Base-by-base conservation (phyloP, 2,113 vertebrate species). In the Coturnix japonica region DNA sequence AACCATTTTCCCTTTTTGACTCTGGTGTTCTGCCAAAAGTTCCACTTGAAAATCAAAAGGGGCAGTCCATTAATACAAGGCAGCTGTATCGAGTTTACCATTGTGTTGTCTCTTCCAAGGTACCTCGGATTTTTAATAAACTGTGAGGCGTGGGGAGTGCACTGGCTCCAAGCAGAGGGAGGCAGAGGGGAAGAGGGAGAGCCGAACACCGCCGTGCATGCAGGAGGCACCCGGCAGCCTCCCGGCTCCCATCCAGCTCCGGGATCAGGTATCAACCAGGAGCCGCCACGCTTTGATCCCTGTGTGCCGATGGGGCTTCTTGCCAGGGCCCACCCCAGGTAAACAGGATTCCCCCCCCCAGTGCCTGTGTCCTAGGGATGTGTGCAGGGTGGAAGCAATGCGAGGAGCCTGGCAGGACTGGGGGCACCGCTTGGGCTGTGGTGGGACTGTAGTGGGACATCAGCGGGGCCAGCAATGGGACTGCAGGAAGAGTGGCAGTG, bases 41-140 rank as follows among this genome's bases (percentile, higher is more conserved):
- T 97, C 91, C 93, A 91, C 91, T 87, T 91, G 78, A 71, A 97
- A 97, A 96, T 97, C 90, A 95, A 96, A 96, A 97, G 88, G 81
- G 88, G 81, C 44, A 65, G 63, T 89, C 94, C 94, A 82, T 97
- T 97, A 96, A 97, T 95, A 91, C 26, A 5, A 89, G 90, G 83
- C 91, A 94, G 86, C 81, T 88, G 85, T 94, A 93, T 97, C 93
- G 95, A 97, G 91, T 90, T 92, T 91, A 78, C 94, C 87, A 92
- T 95, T 97, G 96, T 96, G 91, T 73, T 90, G 84, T 87, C 69
- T 85, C 23, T 71, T 93, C 90, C 82, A 91, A 94, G 88, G 87
- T 81, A 94, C 87, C 91, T 81, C 1, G 28, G 86, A 80, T 56
- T 87, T 93, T 84, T 80, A 70, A 89, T 95, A 91, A 94, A 91